These are phyloP conservation scores for Pheosia tremula DNA, from an alignment of 2,888 invertebrate species.

Conservation along the genomic window DNA sequence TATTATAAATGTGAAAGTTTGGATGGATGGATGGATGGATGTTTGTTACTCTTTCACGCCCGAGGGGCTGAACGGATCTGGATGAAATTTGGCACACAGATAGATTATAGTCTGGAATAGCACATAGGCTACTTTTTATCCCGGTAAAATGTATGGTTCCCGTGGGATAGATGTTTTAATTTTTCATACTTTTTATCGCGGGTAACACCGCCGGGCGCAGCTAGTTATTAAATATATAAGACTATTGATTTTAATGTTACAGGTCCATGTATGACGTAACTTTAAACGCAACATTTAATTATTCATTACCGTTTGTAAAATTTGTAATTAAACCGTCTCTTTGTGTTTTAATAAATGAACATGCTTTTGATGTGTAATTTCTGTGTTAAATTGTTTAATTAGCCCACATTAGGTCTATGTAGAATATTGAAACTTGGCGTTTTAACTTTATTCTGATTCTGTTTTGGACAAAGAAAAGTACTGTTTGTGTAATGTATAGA, in stretches of 20 bases:
- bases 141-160: too few species aligned
- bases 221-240: neutral
- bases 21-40: too few species aligned
- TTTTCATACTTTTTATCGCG: too few species aligned
- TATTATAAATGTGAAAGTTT: too few species aligned
- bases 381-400: slow-evolving; percentile 5
- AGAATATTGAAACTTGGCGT: neutral
- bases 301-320: neutral
- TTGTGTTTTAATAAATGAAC: slow-evolving; percentile 2
- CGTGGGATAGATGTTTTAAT: too few species aligned
- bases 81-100: too few species aligned
- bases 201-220: too few species aligned
- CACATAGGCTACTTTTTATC: too few species aligned
- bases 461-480: too few species aligned
- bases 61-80: too few species aligned
- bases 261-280: neutral
- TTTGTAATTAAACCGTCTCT: neutral
- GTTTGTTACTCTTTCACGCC: too few species aligned
- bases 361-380: neutral
- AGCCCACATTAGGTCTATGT: neutral
- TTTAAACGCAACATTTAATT: neutral
- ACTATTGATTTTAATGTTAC: neutral
- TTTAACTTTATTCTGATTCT: neutral
- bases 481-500: neutral
- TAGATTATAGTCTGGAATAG: too few species aligned